Conservation (phyloP, 2,113 vertebrate species). For the Nerophis ophidion region DNA sequence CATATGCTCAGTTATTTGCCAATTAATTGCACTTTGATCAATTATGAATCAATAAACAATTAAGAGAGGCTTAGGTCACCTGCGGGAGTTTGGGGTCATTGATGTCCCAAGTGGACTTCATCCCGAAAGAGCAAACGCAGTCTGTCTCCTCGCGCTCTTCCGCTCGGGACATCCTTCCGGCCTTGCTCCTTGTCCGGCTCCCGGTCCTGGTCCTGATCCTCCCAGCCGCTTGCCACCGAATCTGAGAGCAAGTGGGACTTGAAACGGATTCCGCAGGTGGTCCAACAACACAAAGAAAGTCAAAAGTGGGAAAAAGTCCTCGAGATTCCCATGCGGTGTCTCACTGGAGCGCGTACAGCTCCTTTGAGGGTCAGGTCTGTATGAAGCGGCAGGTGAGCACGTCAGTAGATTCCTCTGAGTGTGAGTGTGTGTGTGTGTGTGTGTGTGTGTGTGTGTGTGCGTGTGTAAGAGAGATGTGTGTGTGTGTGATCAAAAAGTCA, state of each 20-base stretch:
- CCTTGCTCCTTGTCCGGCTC: not conserved
- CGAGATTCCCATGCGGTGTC: not conserved
- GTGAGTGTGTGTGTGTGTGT: not conserved
- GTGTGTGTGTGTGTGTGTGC: not conserved
- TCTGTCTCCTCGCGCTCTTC: slow-evolving; percentile 64
- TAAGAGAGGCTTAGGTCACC: slow-evolving; percentile 56
- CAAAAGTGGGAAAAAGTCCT: not conserved
- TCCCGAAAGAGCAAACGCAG: slow-evolving; percentile 59
- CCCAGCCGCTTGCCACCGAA: no score
- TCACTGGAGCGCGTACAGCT: slow-evolving; percentile 18
- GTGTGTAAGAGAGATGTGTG: no score
- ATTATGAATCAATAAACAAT: not conserved
- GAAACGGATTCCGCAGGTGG: not conserved
- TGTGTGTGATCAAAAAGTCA: no score
- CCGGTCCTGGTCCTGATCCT: not conserved
- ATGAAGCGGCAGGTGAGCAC: slow-evolving; percentile 32
- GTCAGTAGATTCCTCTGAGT: not conserved
- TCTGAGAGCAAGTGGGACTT: not conserved
- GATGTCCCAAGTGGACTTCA: slow-evolving; percentile 94
- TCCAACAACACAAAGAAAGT: not conserved
- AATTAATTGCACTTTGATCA: not conserved
- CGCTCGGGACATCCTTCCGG: slow-evolving; percentile 61
- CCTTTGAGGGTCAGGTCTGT: slow-evolving; percentile 19
- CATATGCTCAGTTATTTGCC: no score
- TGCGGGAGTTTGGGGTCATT: slow-evolving; percentile 92